Evolutionary conservation across 1,140 invertebrate genomes (phyloP), one percentile per base, ranked within the genome.

Genomic region (Bombus pyrosoma): DNA sequence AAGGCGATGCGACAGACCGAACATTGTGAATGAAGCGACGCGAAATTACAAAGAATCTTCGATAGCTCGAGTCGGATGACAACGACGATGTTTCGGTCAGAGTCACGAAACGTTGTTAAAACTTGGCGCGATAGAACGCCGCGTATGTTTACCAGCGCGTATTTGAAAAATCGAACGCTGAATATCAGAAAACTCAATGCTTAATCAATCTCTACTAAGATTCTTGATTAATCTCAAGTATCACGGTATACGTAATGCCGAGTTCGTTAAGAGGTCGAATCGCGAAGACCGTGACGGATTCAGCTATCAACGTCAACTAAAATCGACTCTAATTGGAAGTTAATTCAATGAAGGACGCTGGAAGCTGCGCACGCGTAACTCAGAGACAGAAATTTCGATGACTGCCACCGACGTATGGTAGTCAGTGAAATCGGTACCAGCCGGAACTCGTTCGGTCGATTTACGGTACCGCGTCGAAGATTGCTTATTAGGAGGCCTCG

Each of bases 401-500:
- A 71, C 13, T 3, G 75, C 80, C 64, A 53, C 18, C 47, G 47
- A 53, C 47, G 47, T 6, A 22, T 53, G 47, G 47, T 8, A 53
- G 47, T 53, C 18, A 22, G 47, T 53, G 47, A 71, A 71, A 68
- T 88, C 78, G 64, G 85, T 84, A 79, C 87, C 72, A 66, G 85
- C 80, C 84, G 80, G 81, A 87, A 85, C 64, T 80, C 74, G 89
- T 89, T 89, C 77, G 78, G 72, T 39, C 82, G 87, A 79, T 89
- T 89, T 83, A 88, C 88, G 78, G 82, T 86, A 89, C 85, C 71
- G 37, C 39, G 66, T n/a, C 32, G 83, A 89, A 88, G 91, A 91
- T 86, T 90, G 90, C 89, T 93, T 93, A 93, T 93, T 93, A 90
- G 64, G 15, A 88, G 89, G 32, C 72, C 72, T 74, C 82, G 81